Percentiles rank a stretch among this genome's conserved stretches.
Evolutionary conservation across 2,797 vertebrate species (phyloP).

Genomic region (Spinus olivaceus): DNA sequence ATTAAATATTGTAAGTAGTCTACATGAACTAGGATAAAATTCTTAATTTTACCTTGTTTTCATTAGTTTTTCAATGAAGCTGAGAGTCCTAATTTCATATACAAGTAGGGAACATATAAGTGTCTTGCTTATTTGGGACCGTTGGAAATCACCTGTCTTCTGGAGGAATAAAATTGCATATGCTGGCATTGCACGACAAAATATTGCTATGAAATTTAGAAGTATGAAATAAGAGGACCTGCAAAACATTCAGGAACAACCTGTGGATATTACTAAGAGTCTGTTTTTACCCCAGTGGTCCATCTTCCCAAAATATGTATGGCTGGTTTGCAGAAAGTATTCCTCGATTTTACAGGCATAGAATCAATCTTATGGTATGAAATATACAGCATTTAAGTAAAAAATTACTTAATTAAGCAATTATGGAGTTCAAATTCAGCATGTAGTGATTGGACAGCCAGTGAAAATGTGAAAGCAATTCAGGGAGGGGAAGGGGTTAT

Average conservation of each 20-base stretch:
- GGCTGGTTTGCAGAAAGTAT: slow-evolving; percentile 1
- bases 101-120: not conserved
- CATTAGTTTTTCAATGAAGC: not conserved
- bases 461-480: not conserved
- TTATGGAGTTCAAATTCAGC: not conserved
- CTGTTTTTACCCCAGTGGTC: not conserved
- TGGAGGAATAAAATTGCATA: not conserved
- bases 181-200: not conserved
- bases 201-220: not conserved
- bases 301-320: not conserved
- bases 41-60: not conserved
- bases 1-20: not conserved
- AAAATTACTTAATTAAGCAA: slow-evolving; percentile 24
- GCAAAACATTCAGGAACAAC: not conserved
- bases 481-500: not conserved
- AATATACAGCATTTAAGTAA: slow-evolving; percentile 8
- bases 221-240: not conserved
- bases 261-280: not conserved
- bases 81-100: not conserved
- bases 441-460: slow-evolving; percentile 30
- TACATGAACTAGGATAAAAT: not conserved
- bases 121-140: not conserved
- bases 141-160: not conserved
- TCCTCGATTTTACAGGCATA: slow-evolving; percentile 7
- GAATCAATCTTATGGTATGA: not conserved